These are phyloP conservation scores for Nycteola revayana DNA, from an alignment of 2,888 invertebrate genomes.

Conservation along the genomic window DNA sequence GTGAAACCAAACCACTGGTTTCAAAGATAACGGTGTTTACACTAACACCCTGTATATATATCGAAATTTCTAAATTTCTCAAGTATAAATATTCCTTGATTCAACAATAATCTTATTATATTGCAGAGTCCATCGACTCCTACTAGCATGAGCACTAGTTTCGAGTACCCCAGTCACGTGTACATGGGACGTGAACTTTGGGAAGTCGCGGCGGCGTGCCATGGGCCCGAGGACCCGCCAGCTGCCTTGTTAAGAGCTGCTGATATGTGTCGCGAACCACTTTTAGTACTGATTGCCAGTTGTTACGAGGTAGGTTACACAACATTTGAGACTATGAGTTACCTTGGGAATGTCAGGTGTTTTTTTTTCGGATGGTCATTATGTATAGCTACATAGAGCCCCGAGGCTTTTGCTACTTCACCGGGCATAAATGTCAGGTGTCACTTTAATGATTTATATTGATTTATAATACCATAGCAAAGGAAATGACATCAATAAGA, in stretches of 20 bases:
- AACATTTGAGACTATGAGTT: no score
- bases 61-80: slow-evolving; percentile 8
- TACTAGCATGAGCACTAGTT: slow-evolving; percentile 40
- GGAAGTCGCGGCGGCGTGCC: slow-evolving; percentile 84
- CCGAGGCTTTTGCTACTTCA: no score
- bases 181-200: slow-evolving; percentile 76
- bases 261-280: slow-evolving; percentile 79
- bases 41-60: not conserved
- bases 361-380: no score
- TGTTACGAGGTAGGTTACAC: slow-evolving; percentile 87
- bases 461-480: no score
- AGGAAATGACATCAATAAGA: no score
- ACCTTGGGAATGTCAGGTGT: no score
- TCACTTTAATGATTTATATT: no score
- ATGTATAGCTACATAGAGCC: no score
- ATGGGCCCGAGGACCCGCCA: slow-evolving; percentile 87
- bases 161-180: slow-evolving; percentile 66
- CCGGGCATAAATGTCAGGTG: no score
- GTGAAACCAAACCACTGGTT: no score
- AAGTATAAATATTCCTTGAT: no score
- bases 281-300: slow-evolving; percentile 85
- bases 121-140: slow-evolving; percentile 45
- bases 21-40: no score
- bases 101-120: slow-evolving; percentile 14
- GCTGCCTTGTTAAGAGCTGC: slow-evolving; percentile 84